Evolutionary conservation across 2,888 invertebrate genomes (phyloP), one percentile per base, ranked within the genome.

Genomic region (Hydraecia micacea): DNA sequence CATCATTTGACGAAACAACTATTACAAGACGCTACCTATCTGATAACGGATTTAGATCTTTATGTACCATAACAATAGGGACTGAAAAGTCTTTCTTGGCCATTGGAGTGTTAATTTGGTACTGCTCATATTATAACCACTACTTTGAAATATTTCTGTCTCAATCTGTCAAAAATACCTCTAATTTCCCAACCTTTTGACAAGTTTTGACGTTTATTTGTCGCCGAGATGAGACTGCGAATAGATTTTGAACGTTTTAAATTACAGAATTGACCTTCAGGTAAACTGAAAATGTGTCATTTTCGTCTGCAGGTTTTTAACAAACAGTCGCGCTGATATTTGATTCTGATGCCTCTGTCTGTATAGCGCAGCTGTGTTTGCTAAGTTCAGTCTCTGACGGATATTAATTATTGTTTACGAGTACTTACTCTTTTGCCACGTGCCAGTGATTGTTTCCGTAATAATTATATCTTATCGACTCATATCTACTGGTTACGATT

Each of bases 391-490:
- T 42, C 21, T 60, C 52, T 42, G 42, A 62, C 39, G 0, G 15
- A 62, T 66, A 66, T 39, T 15, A n/a, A 60, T 32, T 70, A 60
- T n/a, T n/a, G n/a, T n/a, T n/a, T n/a, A n/a, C n/a, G n/a, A n/a
- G n/a, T n/a, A n/a, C 66, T 66, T 71, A 32, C 58, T 39, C 32
- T 32, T 7, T 7, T 49, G 32, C 39, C 77, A 78, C 42, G 77
- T 69, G 77, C n/a, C 68, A 39, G 46, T 65, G 55, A 36, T 60
- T 52, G 42, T 79, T n/a, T 52, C 28, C 11, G 32, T 28, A 69
- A 79, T 52, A 28, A 46, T 32, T 32, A 32, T 32, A 77, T 73
- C 67, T 63, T 42, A 77, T 70, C 65, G 55, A 25, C 6, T 36
- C 25, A 0, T 62, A 8, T 18, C 8, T 62, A 60, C 28, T 6